These are phyloP conservation scores for Aphidius gifuensis DNA, from an alignment of 1,140 invertebrate species.

Conservation along the genomic window DNA sequence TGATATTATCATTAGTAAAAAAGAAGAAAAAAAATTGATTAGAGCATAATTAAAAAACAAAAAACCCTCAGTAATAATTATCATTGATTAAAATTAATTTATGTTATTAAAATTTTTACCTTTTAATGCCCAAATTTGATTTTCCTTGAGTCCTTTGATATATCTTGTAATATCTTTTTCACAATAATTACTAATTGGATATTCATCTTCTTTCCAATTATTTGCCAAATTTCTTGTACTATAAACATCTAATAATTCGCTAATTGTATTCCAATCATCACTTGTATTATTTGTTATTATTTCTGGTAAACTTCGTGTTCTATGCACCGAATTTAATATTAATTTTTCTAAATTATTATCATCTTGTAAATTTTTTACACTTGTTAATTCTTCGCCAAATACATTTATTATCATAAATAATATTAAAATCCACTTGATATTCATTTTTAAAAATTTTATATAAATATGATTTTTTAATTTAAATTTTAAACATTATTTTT, in stretches of 20 bases:
- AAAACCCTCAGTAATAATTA: no score
- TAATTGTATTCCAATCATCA: conserved; percentile 44
- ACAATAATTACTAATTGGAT: conserved; percentile 51
- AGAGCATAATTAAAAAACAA: no score
- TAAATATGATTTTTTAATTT: no score
- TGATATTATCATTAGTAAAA: not conserved
- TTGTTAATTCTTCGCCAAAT: no score
- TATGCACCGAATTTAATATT: conserved; percentile 19
- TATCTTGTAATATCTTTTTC: conserved; percentile 62
- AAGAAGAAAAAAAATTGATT: no score
- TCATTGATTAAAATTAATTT: not conserved
- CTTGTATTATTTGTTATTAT: conserved; percentile 10
- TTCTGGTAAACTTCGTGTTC: conserved; percentile 34
- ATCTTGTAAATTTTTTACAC: no score
- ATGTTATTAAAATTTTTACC: conserved; percentile 54
- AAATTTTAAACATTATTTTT: no score
- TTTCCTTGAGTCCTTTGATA: conserved; percentile 60
- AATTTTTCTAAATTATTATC: no score
- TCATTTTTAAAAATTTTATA: no score
- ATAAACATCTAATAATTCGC: conserved; percentile 53
- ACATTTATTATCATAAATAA: no score
- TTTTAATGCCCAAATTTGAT: conserved; percentile 70
- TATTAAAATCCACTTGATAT: no score
- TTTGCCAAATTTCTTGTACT: conserved; percentile 47
- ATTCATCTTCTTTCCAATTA: conserved; percentile 46